phyloP scores from a whole-genome alignment of 1,140 invertebrate species.

The Drosophila kikkawai region DNA sequence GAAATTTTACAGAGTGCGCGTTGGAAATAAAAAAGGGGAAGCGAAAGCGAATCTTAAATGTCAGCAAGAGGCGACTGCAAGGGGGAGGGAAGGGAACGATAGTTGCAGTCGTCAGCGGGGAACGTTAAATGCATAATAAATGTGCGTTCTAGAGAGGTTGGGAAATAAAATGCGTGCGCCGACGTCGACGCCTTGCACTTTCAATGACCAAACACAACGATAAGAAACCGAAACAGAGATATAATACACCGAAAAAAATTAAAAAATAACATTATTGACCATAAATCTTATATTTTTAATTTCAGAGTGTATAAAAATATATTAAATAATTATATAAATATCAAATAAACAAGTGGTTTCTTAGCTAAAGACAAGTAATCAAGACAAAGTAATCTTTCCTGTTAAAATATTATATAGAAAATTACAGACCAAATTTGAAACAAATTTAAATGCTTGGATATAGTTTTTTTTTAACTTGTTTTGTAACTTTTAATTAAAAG shows the following conservation, averaged over 20 bases:
- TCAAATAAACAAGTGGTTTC: no score
- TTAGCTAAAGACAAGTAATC: no score
- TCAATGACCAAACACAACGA: conserved; percentile 73
- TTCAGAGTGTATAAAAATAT: no score
- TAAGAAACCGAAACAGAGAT: conserved; percentile 41
- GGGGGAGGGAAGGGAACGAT: not conserved
- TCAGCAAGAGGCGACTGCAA: not conserved
- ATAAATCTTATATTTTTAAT: not conserved
- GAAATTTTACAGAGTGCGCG: conserved; percentile 58
- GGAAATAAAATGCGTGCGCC: conserved; percentile 71
- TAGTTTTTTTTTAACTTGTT: no score
- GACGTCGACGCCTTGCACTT: conserved; percentile 69
- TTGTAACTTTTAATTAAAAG: no score
- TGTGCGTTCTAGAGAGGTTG: conserved; percentile 69
- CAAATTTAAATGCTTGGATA: no score
- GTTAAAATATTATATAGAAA: no score
- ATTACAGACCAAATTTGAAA: no score
- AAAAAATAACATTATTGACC: not conserved
- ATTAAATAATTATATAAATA: no score
- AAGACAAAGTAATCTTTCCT: no score
- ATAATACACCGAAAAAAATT: conserved; percentile 7
- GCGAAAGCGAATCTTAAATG: conserved; percentile 60
- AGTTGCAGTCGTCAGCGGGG: conserved; percentile 56
- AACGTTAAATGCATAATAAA: conserved; percentile 83
- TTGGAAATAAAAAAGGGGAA: conserved; percentile 31